Base-by-base conservation (phyloP, 2,888 invertebrate species). In the Brachycybe producta region DNA sequence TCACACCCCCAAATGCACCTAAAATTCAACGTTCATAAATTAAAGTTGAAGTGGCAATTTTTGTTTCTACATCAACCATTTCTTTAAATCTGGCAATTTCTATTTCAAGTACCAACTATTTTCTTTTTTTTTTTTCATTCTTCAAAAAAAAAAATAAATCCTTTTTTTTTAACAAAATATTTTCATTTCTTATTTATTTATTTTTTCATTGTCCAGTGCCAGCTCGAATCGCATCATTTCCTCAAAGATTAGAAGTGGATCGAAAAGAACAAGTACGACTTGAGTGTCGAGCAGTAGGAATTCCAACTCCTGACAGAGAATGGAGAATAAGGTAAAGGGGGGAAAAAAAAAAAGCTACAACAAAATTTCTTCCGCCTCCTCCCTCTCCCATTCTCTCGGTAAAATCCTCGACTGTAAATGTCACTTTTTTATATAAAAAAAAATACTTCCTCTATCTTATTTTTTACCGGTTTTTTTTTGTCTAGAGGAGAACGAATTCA, bases 141-240 rank as follows among this genome's bases (percentile, higher is more conserved):
- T n/a, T n/a, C n/a, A n/a, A n/a, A n/a, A n/a, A n/a, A n/a, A n/a
- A n/a, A n/a, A n/a, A n/a, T n/a, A n/a, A n/a, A n/a, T n/a, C n/a
- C n/a, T n/a, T n/a, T n/a, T n/a, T n/a, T n/a, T n/a, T n/a, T n/a
- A n/a, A n/a, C n/a, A n/a, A n/a, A n/a, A n/a, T n/a, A n/a, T n/a
- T n/a, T n/a, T n/a, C n/a, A n/a, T n/a, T n/a, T n/a, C n/a, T n/a
- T n/a, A n/a, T n/a, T n/a, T n/a, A n/a, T n/a, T n/a, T n/a, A n/a
- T n/a, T n/a, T n/a, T n/a, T n/a, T n/a, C n/a, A n/a, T n/a, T n/a
- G n/a, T n/a, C n/a, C 42, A 84, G 92, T 90, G 52, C 86, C 91
- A 40, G 92, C 92, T 1, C 86, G 86, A 67, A 91, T 92, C 60
- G 90, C 91, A 39, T 91, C 91, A 1, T 94, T 94, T 68, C 90